phyloP scores from a whole-genome alignment of 1,140 invertebrate species.

The Halotydeus destructor region DNA sequence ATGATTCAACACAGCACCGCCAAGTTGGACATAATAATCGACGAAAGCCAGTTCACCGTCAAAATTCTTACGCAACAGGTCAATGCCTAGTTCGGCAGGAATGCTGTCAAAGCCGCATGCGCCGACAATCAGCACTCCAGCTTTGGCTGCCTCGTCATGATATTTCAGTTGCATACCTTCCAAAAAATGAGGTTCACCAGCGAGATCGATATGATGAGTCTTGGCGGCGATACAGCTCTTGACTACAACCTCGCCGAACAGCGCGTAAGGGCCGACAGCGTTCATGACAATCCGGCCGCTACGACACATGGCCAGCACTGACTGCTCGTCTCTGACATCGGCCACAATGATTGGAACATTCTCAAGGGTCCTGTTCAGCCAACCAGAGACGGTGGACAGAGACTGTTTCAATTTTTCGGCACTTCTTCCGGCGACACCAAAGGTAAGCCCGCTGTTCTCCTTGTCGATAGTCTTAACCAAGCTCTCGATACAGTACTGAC shows the following conservation, averaged over 20 bases:
- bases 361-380: conserved; percentile 51
- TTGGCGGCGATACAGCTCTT: conserved; percentile 57
- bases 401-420: conserved; percentile 33
- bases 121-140: conserved; percentile 56
- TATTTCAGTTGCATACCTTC: conserved; percentile 64
- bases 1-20: conserved; percentile 33
- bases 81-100: conserved; percentile 54
- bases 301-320: conserved; percentile 30
- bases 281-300: conserved; percentile 53
- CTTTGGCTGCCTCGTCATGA: conserved; percentile 46
- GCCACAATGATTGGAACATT: conserved; percentile 44
- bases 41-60: conserved; percentile 11
- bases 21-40: conserved; percentile 9
- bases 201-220: conserved; percentile 75
- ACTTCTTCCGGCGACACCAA: not conserved
- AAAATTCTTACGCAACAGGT: conserved; percentile 13
- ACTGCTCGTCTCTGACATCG: conserved; percentile 46
- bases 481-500: conserved; percentile 26
- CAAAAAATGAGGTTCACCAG: conserved; percentile 64
- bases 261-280: conserved; percentile 52
- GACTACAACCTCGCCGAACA: conserved; percentile 76
- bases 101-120: conserved; percentile 55
- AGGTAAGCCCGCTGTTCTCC: conserved; percentile 10
- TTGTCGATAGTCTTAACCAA: conserved; percentile 2
- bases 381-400: conserved; percentile 42